These are phyloP conservation scores for Halisarca cf. caerulea DNA, from an alignment of 37 sponge, comb jelly and placozoan species.

Conservation along the genomic window DNA sequence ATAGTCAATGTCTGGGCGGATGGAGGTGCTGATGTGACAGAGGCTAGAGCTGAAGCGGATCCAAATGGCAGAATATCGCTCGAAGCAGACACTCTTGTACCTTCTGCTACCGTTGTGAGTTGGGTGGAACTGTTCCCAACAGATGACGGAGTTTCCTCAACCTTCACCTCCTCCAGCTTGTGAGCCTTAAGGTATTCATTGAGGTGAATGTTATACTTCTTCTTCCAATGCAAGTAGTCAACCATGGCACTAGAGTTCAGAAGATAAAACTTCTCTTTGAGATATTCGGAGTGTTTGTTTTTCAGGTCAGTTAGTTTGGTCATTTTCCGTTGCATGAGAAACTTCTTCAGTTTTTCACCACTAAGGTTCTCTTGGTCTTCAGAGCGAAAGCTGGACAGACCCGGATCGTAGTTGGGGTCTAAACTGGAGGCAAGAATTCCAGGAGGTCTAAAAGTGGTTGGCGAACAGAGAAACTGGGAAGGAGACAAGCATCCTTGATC, in stretches of 20 bases:
- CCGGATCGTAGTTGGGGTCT: background rate
- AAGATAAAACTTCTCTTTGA: constrained; percentile 90
- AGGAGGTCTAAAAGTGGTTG: constrained; percentile 24
- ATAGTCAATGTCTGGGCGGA: background rate
- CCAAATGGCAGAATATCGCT: background rate
- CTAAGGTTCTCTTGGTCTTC: constrained; percentile 33
- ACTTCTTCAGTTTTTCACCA: background rate
- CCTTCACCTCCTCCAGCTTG: constrained; percentile 39
- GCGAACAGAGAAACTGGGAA: constrained; percentile 67
- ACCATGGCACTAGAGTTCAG: constrained; percentile 83
- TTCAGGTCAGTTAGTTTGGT: constrained; percentile 37
- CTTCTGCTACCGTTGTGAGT: background rate
- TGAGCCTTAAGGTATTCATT: constrained; percentile 75
- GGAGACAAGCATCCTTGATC: constrained; percentile 56
- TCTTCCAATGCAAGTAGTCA: constrained; percentile 83
- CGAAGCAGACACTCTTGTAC: background rate
- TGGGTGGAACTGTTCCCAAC: background rate
- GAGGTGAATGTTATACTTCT: constrained; percentile 67
- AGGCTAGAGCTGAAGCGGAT: background rate
- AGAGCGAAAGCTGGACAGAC: background rate
- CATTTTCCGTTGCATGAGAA: constrained; percentile 14
- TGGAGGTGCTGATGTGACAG: background rate
- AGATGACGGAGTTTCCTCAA: constrained; percentile 3
- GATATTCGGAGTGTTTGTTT: constrained; percentile 33
- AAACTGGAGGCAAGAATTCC: background rate